phyloP scores from a whole-genome alignment of 1,140 invertebrate species.

The Eueides isabella region DNA sequence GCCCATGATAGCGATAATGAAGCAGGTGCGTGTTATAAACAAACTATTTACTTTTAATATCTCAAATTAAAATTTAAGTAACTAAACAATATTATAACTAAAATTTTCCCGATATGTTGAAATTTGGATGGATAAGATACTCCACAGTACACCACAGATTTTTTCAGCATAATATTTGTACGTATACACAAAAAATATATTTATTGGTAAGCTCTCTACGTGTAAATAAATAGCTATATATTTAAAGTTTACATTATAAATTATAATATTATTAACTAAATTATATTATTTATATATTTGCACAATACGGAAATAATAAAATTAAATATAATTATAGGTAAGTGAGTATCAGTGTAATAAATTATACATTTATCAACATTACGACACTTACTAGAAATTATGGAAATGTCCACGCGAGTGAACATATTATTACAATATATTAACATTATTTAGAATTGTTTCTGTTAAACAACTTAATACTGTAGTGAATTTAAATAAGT shows the following conservation, averaged over 20 bases:
- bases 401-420: constrained; percentile 26
- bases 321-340: constrained; percentile 15
- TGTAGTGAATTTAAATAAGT: neutral
- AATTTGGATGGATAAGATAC: too few relatives aligned
- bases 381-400: constrained; percentile 34
- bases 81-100: too few relatives aligned
- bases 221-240: neutral
- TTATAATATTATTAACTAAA: neutral
- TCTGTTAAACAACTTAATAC: neutral
- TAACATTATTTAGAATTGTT: constrained; percentile 3
- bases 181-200: neutral
- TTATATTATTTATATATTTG: neutral
- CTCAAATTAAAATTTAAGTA: too few relatives aligned
- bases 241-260: neutral
- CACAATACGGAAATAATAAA: constrained; percentile 7
- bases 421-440: constrained; percentile 13
- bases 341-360: constrained; percentile 28
- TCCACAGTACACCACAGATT: too few relatives aligned
- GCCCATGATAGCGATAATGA: constrained; percentile 66
- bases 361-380: constrained; percentile 32
- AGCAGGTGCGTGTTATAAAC: constrained; percentile 70
- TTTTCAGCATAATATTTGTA: neutral
- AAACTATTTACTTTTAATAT: too few relatives aligned
- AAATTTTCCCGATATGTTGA: too few relatives aligned
- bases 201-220: neutral